Conservation (phyloP, 2,113 vertebrate genomes). For the Machaerirhynchus nigripectus region DNA sequence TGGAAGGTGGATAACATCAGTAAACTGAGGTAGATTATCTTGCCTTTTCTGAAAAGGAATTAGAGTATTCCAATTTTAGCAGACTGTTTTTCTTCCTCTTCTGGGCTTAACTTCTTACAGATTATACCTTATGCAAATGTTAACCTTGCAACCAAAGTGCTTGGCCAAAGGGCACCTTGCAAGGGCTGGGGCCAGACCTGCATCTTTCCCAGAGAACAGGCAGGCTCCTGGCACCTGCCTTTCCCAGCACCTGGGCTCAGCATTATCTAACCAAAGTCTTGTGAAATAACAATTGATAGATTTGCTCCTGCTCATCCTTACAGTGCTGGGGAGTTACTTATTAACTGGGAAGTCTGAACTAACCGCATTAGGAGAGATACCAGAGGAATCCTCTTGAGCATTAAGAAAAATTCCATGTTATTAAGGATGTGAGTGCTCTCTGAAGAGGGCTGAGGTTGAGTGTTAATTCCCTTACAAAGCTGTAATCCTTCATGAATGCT, state of each 20-base stretch:
- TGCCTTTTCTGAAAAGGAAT: slow-evolving; percentile 15
- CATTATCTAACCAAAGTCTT: neutral
- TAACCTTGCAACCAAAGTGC: neutral
- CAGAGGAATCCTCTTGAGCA: slow-evolving; percentile 2
- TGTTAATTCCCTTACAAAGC: slow-evolving; percentile 18
- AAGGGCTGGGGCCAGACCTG: neutral
- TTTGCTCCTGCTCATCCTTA: neutral
- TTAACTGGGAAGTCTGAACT: neutral
- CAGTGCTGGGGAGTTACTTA: neutral
- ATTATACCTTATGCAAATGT: slow-evolving; percentile 16
- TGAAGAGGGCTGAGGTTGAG: neutral
- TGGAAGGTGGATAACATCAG: neutral
- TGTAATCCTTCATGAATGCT: neutral
- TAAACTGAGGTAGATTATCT: slow-evolving; percentile 8
- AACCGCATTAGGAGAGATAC: neutral
- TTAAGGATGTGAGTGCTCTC: neutral
- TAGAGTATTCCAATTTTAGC: slow-evolving; percentile 13
- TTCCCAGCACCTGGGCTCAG: neutral
- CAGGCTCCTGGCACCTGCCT: neutral
- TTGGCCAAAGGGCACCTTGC: neutral
- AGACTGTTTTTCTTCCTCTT: neutral
- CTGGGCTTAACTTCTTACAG: neutral
- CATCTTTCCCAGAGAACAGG: neutral
- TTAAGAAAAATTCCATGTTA: neutral
- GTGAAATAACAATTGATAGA: neutral